These are phyloP conservation scores for Petrocephalus microphthalmus DNA, from an alignment of 2,113 vertebrate species.

Conservation along the genomic window DNA sequence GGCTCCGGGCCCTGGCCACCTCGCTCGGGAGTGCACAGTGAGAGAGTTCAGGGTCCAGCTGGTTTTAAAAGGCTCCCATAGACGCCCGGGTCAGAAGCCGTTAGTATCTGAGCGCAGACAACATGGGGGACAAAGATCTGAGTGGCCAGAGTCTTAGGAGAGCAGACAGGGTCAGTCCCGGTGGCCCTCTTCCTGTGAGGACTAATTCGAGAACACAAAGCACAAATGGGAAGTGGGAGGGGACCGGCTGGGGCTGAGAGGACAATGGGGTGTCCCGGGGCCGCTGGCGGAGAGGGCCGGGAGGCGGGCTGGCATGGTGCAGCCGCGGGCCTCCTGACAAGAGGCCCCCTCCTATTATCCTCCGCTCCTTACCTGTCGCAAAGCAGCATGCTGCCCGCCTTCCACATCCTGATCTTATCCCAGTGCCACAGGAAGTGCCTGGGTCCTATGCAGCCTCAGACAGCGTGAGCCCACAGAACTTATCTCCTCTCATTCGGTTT, in stretches of 20 bases:
- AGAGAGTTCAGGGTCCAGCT: background rate
- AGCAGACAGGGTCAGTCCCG: background rate
- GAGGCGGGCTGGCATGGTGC: background rate
- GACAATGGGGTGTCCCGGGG: background rate
- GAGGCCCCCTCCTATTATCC: background rate
- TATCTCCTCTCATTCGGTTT: background rate
- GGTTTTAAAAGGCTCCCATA: background rate
- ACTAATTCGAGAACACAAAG: background rate
- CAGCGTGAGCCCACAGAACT: background rate
- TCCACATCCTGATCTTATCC: background rate
- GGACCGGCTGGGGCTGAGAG: background rate
- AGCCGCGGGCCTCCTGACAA: background rate
- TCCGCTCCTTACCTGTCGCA: background rate
- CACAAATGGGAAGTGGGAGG: conserved; percentile 6
- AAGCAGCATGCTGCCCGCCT: background rate
- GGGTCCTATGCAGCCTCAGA: background rate
- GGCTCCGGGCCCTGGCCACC: background rate
- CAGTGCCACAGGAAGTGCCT: background rate
- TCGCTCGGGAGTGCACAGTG: background rate
- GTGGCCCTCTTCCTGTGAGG: background rate
- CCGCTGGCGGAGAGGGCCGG: background rate
- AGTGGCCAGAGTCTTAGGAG: background rate
- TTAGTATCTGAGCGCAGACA: background rate
- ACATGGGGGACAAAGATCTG: background rate
- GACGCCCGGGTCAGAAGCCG: background rate